A percentile compares a stretch with the other conserved stretches of the same genome.
Conservation (phyloP, 2,888 invertebrate genomes). For the Augiades crinisus region DNA sequence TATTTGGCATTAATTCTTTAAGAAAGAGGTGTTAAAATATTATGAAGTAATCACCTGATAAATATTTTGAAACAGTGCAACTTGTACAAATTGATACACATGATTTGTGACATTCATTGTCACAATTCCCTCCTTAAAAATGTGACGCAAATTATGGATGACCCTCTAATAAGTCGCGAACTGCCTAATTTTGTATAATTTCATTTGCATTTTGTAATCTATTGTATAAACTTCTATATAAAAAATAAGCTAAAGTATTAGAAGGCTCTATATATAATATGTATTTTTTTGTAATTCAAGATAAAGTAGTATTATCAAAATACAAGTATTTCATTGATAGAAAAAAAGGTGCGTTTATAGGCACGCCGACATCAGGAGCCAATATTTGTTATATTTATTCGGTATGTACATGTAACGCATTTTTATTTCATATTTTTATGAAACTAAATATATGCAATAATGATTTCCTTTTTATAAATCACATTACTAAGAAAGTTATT, state of each 20-base stretch:
- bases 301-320: neutral
- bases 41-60: too few species aligned
- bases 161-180: neutral
- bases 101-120: too few species aligned
- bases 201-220: neutral
- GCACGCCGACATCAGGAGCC: neutral
- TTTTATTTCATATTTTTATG: neutral
- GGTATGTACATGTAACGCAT: neutral
- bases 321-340: neutral
- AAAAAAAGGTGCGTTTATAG: neutral
- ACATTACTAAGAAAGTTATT: neutral
- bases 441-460: neutral
- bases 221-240: neutral
- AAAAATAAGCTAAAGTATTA: neutral
- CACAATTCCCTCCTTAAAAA: too few species aligned
- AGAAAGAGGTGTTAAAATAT: too few species aligned
- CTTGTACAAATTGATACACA: too few species aligned
- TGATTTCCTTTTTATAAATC: too few species aligned
- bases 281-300: neutral
- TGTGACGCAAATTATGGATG: too few species aligned
- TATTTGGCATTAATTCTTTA: too few species aligned
- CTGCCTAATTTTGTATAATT: neutral
- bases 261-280: too few species aligned
- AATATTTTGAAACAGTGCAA: too few species aligned
- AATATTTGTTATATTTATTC: neutral